Conservation (phyloP, 2,113 vertebrate species). For the Cromileptes altivelis region DNA sequence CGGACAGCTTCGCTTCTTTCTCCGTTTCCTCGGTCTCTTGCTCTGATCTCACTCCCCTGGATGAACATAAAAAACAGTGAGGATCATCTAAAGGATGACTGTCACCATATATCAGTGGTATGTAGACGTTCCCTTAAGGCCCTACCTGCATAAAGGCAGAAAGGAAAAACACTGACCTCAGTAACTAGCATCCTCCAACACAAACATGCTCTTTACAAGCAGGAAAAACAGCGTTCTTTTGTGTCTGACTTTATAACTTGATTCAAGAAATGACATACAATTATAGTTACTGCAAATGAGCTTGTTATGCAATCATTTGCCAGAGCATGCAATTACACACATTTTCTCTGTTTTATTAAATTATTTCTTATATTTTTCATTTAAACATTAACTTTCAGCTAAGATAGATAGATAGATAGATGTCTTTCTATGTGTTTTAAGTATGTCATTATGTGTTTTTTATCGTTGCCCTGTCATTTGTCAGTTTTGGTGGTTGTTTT, state of each 20-base stretch:
- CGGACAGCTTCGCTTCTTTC: not conserved
- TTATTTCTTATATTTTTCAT: not conserved
- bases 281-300: conserved; percentile 46
- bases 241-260: conserved; percentile 6
- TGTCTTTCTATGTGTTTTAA: too few relatives aligned
- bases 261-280: conserved; percentile 1
- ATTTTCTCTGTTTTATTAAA: not conserved
- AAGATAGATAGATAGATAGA: too few relatives aligned
- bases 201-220: conserved; percentile 22
- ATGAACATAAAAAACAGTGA: conserved; percentile 22
- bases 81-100: conserved; percentile 52
- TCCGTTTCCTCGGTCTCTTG: not conserved
- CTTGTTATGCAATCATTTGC: conserved; percentile 28
- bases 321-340: conserved; percentile 23
- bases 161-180: conserved; percentile 20
- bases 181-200: conserved; percentile 29
- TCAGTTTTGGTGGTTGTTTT: too few relatives aligned
- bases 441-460: too few relatives aligned
- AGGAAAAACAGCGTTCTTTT: conserved; percentile 11
- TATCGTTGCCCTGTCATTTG: too few relatives aligned
- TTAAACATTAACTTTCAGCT: too few relatives aligned
- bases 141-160: conserved; percentile 39
- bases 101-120: conserved; percentile 52
- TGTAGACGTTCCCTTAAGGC: conserved; percentile 33
- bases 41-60: conserved; percentile 21